Conservation (phyloP, 2,113 vertebrate species). For the Triplophysa dalaica region DNA sequence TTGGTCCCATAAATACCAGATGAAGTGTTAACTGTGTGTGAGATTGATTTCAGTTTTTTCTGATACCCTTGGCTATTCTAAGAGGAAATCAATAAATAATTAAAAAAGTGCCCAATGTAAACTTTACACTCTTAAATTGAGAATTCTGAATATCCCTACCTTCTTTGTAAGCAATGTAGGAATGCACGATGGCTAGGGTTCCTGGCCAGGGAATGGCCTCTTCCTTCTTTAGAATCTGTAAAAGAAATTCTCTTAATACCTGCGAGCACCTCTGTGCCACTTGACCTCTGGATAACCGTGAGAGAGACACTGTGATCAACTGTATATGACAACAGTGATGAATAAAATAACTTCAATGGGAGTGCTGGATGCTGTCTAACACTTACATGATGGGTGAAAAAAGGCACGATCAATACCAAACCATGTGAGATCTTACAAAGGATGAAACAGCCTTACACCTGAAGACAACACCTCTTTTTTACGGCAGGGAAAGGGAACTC, state of each 20-base stretch:
- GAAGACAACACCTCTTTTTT: conserved; percentile 19
- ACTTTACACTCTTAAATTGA: neutral
- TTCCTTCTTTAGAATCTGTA: conserved; percentile 98
- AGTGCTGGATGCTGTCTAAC: conserved; percentile 66
- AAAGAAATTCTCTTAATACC: conserved; percentile 59
- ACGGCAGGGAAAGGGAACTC: conserved; percentile 40
- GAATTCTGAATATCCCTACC: conserved; percentile 69
- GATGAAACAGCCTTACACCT: conserved; percentile 69
- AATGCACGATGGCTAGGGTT: conserved; percentile 98
- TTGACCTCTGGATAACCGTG: conserved; percentile 32
- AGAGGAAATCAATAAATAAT: too few relatives aligned
- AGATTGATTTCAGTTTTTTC: too few relatives aligned
- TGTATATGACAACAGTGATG: conserved; percentile 56
- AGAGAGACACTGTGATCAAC: conserved; percentile 46
- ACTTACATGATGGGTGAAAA: conserved; percentile 72
- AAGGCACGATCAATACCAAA: conserved; percentile 66
- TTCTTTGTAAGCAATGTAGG: conserved; percentile 99
- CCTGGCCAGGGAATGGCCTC: conserved; percentile 99
- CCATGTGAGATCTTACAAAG: conserved; percentile 73
- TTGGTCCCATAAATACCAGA: too few relatives aligned
- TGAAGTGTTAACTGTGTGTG: too few relatives aligned
- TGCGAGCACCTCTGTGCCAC: conserved; percentile 30
- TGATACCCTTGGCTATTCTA: too few relatives aligned
- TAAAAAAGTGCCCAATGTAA: neutral
- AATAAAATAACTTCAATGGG: conserved; percentile 67